phyloP scores from a whole-genome alignment of 2,888 invertebrate species.

The Ashinkailepas kermadecensis region DNA sequence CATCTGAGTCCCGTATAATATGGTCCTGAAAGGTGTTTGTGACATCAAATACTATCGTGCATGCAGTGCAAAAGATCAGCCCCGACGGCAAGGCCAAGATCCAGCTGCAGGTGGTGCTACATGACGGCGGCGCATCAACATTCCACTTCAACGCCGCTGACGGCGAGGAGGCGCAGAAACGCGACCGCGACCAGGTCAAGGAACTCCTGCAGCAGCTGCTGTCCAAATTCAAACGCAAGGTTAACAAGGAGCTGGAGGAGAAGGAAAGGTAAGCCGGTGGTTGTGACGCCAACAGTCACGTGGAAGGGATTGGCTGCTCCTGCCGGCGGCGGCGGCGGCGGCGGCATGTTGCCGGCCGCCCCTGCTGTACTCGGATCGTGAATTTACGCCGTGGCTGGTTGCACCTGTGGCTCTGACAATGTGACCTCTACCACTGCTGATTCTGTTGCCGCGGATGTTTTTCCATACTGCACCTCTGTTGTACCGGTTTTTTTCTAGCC shows the following conservation, averaged over 20 bases:
- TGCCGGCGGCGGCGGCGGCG: neutral
- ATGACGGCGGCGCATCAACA: conserved; percentile 87
- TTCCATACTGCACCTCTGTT: no score
- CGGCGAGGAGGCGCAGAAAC: conserved; percentile 71
- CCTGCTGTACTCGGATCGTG: no score
- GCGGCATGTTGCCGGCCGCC: neutral
- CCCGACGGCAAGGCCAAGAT: conserved; percentile 96
- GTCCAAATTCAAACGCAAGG: conserved; percentile 87
- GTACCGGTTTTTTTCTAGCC: no score
- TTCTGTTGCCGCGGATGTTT: no score
- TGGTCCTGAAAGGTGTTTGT: no score
- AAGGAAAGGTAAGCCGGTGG: conserved; percentile 28
- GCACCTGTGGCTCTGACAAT: no score
- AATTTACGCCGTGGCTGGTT: no score
- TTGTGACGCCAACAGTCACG: no score
- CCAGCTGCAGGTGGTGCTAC: conserved; percentile 91
- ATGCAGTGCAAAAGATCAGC: conserved; percentile 39
- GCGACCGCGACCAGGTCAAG: conserved; percentile 77
- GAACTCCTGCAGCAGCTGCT: conserved; percentile 76
- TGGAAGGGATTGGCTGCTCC: no score
- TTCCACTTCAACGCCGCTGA: conserved; percentile 92
- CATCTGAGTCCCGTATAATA: no score
- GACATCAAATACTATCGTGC: no score
- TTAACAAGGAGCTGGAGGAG: conserved; percentile 53
- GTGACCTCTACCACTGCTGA: no score